These are phyloP conservation scores for Rattus rattus DNA, from an alignment of 2,113 vertebrate species.

Conservation along the genomic window DNA sequence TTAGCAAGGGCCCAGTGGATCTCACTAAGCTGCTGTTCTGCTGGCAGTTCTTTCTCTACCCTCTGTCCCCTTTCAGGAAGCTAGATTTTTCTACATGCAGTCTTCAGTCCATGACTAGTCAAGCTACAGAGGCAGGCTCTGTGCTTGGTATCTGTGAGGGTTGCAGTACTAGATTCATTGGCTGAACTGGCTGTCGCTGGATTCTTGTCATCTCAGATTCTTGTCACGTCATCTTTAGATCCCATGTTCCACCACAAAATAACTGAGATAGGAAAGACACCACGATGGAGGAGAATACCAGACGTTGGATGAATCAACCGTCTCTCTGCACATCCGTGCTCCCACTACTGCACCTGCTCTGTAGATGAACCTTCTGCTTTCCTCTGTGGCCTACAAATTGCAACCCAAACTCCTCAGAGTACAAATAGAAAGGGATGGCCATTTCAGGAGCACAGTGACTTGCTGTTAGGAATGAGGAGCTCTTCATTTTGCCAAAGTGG, in stretches of 20 bases:
- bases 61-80: not conserved
- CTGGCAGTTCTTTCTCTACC: not conserved
- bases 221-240: no score
- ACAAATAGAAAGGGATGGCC: not conserved
- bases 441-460: not conserved
- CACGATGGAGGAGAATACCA: not conserved
- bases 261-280: not conserved
- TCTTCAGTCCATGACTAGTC: not conserved
- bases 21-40: not conserved
- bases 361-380: not conserved
- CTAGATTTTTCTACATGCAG: not conserved
- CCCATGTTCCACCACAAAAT: not conserved
- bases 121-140: not conserved
- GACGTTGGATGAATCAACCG: not conserved
- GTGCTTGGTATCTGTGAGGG: not conserved
- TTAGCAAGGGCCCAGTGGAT: not conserved
- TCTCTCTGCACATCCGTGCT: not conserved
- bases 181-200: not conserved
- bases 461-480: not conserved
- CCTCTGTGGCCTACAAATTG: not conserved
- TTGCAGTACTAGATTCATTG: not conserved
- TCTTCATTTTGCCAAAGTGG: not conserved
- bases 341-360: not conserved
- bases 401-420: not conserved
- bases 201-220: not conserved